Conservation (phyloP, 1,140 invertebrate genomes). For the Cydia splendana region DNA sequence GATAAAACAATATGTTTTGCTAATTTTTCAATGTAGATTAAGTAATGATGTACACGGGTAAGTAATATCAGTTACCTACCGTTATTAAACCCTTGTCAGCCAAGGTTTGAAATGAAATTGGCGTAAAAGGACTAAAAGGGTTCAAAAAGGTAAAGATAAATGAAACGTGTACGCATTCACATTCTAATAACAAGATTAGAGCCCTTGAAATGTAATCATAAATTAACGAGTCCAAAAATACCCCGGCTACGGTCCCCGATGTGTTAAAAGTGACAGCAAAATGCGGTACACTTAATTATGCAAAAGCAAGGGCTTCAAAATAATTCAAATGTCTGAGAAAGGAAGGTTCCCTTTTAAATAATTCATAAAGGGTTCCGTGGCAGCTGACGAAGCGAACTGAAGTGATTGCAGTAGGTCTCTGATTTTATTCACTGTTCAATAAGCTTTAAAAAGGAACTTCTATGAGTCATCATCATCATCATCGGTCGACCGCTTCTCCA, state of each 20-base stretch:
- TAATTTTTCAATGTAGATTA: neutral
- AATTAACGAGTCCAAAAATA: slow-evolving; percentile 43
- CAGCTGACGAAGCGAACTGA: slow-evolving; percentile 43
- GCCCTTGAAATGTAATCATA: slow-evolving; percentile 20
- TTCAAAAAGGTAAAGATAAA: slow-evolving; percentile 20
- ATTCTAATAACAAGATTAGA: slow-evolving; percentile 25
- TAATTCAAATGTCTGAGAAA: slow-evolving; percentile 58
- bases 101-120: neutral
- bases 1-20: neutral
- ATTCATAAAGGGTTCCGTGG: slow-evolving; percentile 57
- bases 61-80: neutral
- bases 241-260: slow-evolving; percentile 10
- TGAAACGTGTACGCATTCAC: slow-evolving; percentile 22
- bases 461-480: too few species aligned
- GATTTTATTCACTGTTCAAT: slow-evolving; percentile 43
- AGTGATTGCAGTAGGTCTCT: slow-evolving; percentile 40
- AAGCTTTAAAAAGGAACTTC: neutral
- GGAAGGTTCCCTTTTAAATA: slow-evolving; percentile 53
- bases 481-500: too few species aligned
- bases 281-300: slow-evolving; percentile 56
- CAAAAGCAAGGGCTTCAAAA: slow-evolving; percentile 52
- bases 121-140: slow-evolving; percentile 15
- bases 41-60: neutral
- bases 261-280: slow-evolving; percentile 46
- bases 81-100: slow-evolving; percentile 1